phyloP scores from a whole-genome alignment of 2,797 vertebrate genomes.

The Cynopterus sphinx region DNA sequence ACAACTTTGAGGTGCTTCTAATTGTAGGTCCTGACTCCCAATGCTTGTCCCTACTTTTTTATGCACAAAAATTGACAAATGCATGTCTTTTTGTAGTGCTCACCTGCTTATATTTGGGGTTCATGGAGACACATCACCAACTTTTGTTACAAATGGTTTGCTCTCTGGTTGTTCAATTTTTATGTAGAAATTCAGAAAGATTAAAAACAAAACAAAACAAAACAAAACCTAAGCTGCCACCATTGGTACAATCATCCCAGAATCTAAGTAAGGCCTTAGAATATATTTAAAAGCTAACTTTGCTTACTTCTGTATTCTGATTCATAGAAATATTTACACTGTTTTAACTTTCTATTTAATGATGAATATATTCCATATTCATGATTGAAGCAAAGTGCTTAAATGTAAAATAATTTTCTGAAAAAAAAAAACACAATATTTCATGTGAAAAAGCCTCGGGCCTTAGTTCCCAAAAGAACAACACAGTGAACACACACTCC shows the following conservation, averaged over 20 bases:
- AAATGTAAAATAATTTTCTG: slow-evolving; percentile 11
- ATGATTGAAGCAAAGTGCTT: background rate
- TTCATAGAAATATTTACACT: background rate
- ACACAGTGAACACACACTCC: background rate
- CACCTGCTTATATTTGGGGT: background rate
- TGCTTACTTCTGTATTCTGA: background rate
- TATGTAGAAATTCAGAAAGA: slow-evolving; percentile 20
- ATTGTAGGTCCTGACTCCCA: background rate
- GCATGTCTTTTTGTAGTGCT: background rate
- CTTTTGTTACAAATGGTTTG: slow-evolving; percentile 42
- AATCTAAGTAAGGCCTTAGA: background rate
- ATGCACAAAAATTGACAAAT: background rate
- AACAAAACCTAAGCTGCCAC: background rate
- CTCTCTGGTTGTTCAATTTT: slow-evolving; percentile 8
- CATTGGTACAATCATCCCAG: background rate
- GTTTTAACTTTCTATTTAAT: slow-evolving; percentile 2
- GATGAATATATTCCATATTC: background rate
- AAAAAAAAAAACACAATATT: slow-evolving; percentile 30
- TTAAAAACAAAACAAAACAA: background rate
- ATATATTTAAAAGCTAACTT: slow-evolving; percentile 2
- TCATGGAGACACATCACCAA: background rate
- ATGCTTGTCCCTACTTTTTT: background rate
- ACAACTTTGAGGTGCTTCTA: background rate
- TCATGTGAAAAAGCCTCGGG: background rate
- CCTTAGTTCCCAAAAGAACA: background rate